Conservation (phyloP, 2,797 vertebrate species). For the Chrosomus eos region DNA sequence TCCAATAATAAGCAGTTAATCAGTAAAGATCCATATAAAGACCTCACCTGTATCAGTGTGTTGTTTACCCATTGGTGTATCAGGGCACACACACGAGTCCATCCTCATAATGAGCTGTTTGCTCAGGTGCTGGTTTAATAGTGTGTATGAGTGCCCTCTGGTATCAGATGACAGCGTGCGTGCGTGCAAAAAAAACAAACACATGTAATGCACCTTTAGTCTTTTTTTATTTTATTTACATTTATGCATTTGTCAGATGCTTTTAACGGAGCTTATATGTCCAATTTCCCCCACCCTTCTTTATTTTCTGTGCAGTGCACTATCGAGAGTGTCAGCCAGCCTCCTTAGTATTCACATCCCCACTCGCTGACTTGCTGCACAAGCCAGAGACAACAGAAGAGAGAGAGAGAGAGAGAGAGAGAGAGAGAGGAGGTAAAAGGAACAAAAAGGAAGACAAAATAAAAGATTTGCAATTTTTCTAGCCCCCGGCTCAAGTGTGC, state of each 20-base stretch:
- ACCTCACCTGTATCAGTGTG: constrained; percentile 45
- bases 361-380: constrained; percentile 78
- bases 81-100: constrained; percentile 32
- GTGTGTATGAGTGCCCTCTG: constrained; percentile 39
- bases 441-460: constrained; percentile 44
- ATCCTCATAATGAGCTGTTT: constrained; percentile 52
- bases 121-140: constrained; percentile 51
- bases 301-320: constrained; percentile 60
- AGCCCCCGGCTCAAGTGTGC: constrained; percentile 71
- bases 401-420: constrained; percentile 47
- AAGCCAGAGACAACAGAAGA: constrained; percentile 54
- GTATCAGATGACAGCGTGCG: constrained; percentile 49
- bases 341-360: constrained; percentile 83
- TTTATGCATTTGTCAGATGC: too few relatives aligned
- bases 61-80: constrained; percentile 41
- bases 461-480: constrained; percentile 61
- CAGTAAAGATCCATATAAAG: constrained; percentile 40
- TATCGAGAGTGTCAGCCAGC: constrained; percentile 72
- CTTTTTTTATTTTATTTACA: neutral
- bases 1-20: constrained; percentile 51
- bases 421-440: constrained; percentile 27
- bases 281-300: constrained; percentile 18
- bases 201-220: constrained; percentile 48
- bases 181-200: too few relatives aligned
- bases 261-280: constrained; percentile 6